Percentiles rank a stretch among this genome's conserved stretches.
Conservation (phyloP, 2,113 vertebrate species). For the Nothocercus julius region DNA sequence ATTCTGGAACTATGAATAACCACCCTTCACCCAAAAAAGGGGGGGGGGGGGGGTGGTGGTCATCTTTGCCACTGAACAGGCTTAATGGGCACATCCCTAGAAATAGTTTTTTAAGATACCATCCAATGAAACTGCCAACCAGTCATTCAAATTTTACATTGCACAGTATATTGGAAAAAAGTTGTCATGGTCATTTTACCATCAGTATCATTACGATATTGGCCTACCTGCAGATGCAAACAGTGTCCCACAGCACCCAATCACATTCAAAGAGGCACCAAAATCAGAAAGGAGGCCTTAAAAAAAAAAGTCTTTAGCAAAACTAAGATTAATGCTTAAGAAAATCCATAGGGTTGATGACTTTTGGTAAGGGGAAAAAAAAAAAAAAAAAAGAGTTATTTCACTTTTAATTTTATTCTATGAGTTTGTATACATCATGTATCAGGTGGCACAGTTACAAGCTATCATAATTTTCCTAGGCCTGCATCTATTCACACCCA, state of each 20-base stretch:
- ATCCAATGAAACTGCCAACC: neutral
- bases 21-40: neutral
- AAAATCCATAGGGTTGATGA: rapidly evolving
- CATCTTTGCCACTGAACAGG: neutral
- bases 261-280: neutral
- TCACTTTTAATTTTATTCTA: neutral
- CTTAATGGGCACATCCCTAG: neutral
- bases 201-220: neutral
- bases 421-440: neutral
- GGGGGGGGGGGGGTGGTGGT: no score
- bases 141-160: neutral
- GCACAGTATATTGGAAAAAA: neutral
- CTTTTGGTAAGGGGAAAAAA: neutral
- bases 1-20: neutral
- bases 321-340: neutral
- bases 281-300: neutral
- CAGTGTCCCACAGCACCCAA: neutral
- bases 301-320: neutral
- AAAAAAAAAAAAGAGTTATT: neutral
- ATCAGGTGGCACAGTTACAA: constrained; percentile 21
- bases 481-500: constrained; percentile 28
- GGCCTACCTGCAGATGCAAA: neutral
- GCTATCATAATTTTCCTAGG: constrained; percentile 32
- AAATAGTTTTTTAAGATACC: neutral
- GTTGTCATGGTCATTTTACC: neutral